Evolutionary conservation across 1,140 invertebrate species (phyloP).

Genomic region (Apolygus lucorum): DNA sequence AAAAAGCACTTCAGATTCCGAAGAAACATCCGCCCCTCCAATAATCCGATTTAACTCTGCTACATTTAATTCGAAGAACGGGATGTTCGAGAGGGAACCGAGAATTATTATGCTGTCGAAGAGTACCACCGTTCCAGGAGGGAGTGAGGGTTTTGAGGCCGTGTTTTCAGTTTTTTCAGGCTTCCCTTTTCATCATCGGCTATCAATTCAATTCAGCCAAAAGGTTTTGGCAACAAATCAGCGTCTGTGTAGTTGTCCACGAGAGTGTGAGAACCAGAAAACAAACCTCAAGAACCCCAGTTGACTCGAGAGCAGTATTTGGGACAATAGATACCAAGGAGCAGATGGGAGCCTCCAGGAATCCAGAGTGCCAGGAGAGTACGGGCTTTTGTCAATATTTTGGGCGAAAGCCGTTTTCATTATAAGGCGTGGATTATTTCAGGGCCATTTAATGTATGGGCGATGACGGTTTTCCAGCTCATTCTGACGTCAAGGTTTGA

Average conservation of each 20-base stretch:
- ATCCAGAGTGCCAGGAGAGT: neutral
- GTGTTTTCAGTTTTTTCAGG: too few species aligned
- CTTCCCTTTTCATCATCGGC: neutral
- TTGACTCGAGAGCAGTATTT: neutral
- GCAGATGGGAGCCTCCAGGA: neutral
- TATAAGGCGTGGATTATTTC: neutral
- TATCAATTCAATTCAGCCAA: neutral
- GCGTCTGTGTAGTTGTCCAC: neutral
- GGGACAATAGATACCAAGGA: neutral
- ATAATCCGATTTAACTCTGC: neutral
- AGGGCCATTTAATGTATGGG: conserved; percentile 11
- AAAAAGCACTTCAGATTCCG: neutral
- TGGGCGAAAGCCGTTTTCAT: neutral
- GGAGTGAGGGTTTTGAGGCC: neutral
- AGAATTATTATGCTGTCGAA: neutral
- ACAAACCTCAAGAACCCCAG: conserved; percentile 9
- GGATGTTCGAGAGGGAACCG: neutral
- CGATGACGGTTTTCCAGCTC: neutral
- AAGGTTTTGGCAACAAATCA: conserved; percentile 4
- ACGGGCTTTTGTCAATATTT: conserved; percentile 5
- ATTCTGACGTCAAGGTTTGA: neutral
- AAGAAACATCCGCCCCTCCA: neutral
- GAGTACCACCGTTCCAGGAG: neutral
- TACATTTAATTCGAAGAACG: conserved; percentile 13
- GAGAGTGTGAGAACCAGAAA: conserved; percentile 11